Evolutionary conservation across 1,140 invertebrate genomes (phyloP).

Genomic region (Helicoverpa zea): DNA sequence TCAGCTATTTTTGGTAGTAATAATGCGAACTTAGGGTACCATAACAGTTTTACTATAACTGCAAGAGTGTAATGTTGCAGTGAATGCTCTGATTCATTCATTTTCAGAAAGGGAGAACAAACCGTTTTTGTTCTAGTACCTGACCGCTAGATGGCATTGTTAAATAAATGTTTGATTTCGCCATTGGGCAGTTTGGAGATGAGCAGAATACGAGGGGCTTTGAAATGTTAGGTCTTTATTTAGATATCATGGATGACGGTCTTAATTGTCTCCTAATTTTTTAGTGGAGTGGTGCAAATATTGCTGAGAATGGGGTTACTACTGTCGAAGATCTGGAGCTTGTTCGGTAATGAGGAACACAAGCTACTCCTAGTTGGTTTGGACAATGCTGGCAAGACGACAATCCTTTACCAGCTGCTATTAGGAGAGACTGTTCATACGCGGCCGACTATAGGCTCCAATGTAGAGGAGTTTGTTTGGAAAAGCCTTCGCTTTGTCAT

Average conservation of each 20-base stretch:
- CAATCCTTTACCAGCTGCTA: conserved; percentile 99
- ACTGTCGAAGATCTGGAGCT: conserved; percentile 95
- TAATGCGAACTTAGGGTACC: neutral
- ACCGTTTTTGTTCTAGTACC: neutral
- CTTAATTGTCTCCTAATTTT: conserved; percentile 47
- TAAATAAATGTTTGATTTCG: neutral
- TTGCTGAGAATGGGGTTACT: conserved; percentile 92
- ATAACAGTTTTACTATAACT: neutral
- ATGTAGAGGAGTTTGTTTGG: conserved; percentile 99
- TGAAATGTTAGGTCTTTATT: neutral
- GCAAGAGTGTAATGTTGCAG: too few relatives aligned
- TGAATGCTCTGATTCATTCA: neutral
- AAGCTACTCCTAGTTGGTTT: conserved; percentile 99
- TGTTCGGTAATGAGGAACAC: conserved; percentile 97
- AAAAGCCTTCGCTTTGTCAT: conserved; percentile 99
- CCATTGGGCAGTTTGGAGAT: neutral
- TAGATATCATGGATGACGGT: conserved; percentile 25
- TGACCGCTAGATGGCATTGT: conserved; percentile 10
- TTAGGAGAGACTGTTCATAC: conserved; percentile 99
- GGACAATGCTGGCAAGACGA: conserved; percentile 99
- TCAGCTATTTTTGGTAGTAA: neutral
- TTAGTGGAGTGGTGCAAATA: conserved; percentile 41
- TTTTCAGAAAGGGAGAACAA: neutral
- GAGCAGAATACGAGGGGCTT: neutral
- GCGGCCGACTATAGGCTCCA: conserved; percentile 99